These are phyloP conservation scores for Poeciliopsis paucimaculata DNA, from an alignment of 2,797 vertebrate species.

Conservation along the genomic window DNA sequence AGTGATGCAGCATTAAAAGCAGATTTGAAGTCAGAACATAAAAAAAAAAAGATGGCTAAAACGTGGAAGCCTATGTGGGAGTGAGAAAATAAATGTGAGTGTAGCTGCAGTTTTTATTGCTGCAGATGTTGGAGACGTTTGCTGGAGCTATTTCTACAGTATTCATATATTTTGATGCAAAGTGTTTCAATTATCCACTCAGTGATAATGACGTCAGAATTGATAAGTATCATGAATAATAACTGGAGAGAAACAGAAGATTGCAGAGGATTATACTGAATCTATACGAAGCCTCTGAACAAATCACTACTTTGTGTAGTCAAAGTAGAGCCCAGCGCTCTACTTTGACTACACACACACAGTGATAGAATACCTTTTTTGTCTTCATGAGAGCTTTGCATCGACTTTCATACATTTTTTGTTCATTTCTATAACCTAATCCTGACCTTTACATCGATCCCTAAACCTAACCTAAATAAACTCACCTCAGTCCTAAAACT, in stretches of 20 bases:
- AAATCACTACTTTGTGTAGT: too few relatives aligned
- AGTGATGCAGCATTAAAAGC: constrained; percentile 35
- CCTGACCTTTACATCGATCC: too few relatives aligned
- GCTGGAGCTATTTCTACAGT: background rate
- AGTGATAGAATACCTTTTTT: constrained; percentile 8
- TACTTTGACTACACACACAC: constrained; percentile 39
- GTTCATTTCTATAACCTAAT: too few relatives aligned
- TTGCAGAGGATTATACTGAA: constrained; percentile 30
- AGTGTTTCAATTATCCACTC: constrained; percentile 2
- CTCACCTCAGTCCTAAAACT: too few relatives aligned
- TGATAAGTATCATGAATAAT: constrained; percentile 10
- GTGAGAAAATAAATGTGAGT: constrained; percentile 10
- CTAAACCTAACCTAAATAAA: too few relatives aligned
- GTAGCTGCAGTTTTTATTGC: background rate
- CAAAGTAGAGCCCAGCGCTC: constrained; percentile 39
- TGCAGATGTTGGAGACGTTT: constrained; percentile 17
- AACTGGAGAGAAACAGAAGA: constrained; percentile 34
- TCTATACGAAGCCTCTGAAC: constrained; percentile 38
- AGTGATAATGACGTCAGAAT: constrained; percentile 16
- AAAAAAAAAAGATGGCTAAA: constrained; percentile 11
- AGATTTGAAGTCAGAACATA: constrained; percentile 44
- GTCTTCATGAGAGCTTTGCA: too few relatives aligned
- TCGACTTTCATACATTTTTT: too few relatives aligned
- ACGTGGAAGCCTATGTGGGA: background rate
- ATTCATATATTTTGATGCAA: background rate